Base-by-base conservation (phyloP, 2,888 invertebrate species). In the Tipula unca region DNA sequence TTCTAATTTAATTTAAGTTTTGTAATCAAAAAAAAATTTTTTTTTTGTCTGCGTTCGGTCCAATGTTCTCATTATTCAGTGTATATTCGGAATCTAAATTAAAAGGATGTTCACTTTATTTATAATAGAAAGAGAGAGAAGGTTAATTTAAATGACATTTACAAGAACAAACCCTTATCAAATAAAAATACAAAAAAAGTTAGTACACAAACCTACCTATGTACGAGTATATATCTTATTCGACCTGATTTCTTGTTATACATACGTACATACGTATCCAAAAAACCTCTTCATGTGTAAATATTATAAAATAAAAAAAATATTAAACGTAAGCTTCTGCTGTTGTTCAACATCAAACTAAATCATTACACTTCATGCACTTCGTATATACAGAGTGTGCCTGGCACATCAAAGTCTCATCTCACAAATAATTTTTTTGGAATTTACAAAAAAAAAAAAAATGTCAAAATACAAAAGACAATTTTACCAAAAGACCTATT, bases 291-390 rank as follows among this genome's bases (percentile, higher is more conserved):
- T 69, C 69, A 69, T 69, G 69, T 69, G 69, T 69, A 69, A 69
- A 69, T 32, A 0, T 1, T 32, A 6, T 32, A 69, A n/a, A n/a
- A n/a, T n/a, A n/a, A n/a, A n/a, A n/a, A n/a, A n/a, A n/a, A n/a
- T n/a, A n/a, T n/a, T n/a, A n/a, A n/a, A n/a, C n/a, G n/a, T 69
- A 54, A 54, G 48, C 69, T 69, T 25, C 69, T 69, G 25, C 25
- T 69, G 25, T 69, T 25, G 25, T 69, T 25, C 25, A 69, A 69
- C 69, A 25, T 69, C 69, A 69, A 69, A 69, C 69, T 25, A 69
- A 69, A 69, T 69, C 69, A 69, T 69, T 69, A 69, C 69, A 69
- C 69, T 69, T 69, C 13, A 69, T 69, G 69, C 69, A 69, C 69
- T 69, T 54, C 8, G n/a, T 42, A 14, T 42, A 42, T 42, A 17